Evolutionary conservation across 2,888 invertebrate species (phyloP), one percentile per base, ranked within the genome.

Genomic region (Branchinecta sandiegonensis): DNA sequence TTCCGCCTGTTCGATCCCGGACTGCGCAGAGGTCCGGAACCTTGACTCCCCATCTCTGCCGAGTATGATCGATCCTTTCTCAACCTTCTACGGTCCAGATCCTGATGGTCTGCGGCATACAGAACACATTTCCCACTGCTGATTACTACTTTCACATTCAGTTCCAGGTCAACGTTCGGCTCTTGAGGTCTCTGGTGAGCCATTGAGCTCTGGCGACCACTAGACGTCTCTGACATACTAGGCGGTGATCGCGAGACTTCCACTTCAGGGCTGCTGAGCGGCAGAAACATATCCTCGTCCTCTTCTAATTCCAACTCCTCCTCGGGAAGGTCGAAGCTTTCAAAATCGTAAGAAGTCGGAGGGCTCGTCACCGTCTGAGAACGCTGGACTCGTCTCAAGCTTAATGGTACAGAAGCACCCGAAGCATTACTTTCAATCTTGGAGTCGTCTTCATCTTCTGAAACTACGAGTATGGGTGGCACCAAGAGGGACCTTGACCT

Each of bases 121-220:
- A 97, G 81, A 48, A 94, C 94, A 78, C 96, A 97, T 79, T 95
- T 94, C 10, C 96, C 96, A 74, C 93, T 93, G 78, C 94, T 95
- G 71, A 97, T 93, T 74, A 94, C 85, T 65, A 96, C 94, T 79
- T 94, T 94, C 8, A 97, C 90, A 77, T 95, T 95, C 73, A 97
- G 80, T 77, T 96, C 94, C 76, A 97, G 89, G 78, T 96, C 95
- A 68, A 96, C 90, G 76, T 90, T 94, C 0, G 95, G 94, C 75
- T 94, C 94, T 68, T 87, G 83, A 0, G 85, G 82, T 76, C 86
- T 74, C 64, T 72, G 13, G 11, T 14, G 13, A 13, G 67, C 47
- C 13, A 23, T 14, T 11, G 64, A 17, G 23, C 14, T 67, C 23
- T 47, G 8, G 2, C 63, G n/a, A 9, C 63, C 63, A 56, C 63